Evolutionary conservation across 2,113 vertebrate species (phyloP).

Genomic region (Rhinopomastus cyanomelas): DNA sequence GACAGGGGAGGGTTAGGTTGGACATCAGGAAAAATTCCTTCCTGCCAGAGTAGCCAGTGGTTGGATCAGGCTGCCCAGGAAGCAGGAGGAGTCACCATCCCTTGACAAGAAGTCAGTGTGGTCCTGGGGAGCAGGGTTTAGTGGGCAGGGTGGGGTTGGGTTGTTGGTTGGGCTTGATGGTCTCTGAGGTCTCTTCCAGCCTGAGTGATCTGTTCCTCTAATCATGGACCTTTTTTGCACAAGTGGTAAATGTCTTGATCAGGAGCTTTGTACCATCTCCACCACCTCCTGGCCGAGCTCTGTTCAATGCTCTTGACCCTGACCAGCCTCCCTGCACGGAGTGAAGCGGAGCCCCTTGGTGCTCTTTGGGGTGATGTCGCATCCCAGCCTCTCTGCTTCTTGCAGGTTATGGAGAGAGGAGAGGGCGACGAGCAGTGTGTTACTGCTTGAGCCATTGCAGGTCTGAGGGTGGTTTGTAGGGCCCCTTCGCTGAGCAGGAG

Average conservation of each 20-base stretch:
- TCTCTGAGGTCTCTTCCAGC: fast-evolving
- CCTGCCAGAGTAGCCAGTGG: no score
- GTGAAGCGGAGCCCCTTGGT: neutral
- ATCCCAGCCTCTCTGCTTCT: neutral
- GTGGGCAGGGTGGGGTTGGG: no score
- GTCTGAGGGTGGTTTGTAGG: fast-evolving
- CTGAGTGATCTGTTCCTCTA: neutral
- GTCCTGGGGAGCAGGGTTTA: no score
- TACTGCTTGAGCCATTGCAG: neutral
- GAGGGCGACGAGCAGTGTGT: neutral
- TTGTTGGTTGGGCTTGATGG: no score
- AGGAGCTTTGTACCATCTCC: neutral
- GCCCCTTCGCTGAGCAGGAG: fast-evolving
- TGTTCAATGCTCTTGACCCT: neutral
- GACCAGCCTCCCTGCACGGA: neutral
- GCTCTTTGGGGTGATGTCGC: neutral
- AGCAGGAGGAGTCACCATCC: no score
- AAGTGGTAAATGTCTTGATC: neutral
- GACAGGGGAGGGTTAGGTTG: no score
- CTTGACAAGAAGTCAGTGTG: no score
- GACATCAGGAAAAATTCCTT: no score
- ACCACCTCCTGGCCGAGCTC: neutral
- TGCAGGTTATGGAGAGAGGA: neutral
- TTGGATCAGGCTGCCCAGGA: no score
- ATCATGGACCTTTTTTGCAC: neutral